These are phyloP conservation scores for Crepidodera aurea DNA, from an alignment of 2,888 invertebrate genomes.

Conservation along the genomic window DNA sequence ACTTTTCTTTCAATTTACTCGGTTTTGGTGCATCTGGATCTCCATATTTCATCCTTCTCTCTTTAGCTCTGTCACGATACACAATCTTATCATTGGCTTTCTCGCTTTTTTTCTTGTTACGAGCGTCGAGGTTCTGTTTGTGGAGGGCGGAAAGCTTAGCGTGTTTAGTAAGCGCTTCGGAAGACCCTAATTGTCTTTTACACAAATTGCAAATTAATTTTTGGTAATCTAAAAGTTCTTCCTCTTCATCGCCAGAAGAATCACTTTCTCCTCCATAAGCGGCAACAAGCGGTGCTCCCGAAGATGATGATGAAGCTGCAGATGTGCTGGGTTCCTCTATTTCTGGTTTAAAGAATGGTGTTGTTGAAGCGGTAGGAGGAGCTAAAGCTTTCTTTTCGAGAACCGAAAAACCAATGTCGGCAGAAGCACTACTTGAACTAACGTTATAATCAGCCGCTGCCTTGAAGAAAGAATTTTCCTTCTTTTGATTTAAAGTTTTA, in stretches of 20 bases:
- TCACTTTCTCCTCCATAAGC: conserved; percentile 81
- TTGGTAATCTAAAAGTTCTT: conserved; percentile 84
- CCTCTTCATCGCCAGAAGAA: conserved; percentile 69
- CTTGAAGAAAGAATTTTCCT: conserved; percentile 68
- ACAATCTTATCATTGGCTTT: conserved; percentile 54
- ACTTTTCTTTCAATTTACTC: conserved; percentile 77
- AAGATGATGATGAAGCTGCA: conserved; percentile 33
- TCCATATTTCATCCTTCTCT: conserved; percentile 91
- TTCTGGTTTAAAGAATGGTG: conserved; percentile 42
- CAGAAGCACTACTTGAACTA: conserved; percentile 71
- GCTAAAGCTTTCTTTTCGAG: conserved; percentile 73
- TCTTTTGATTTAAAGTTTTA: conserved; percentile 95
- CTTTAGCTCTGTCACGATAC: conserved; percentile 97
- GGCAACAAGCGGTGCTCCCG: conserved; percentile 69
- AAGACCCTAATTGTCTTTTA: conserved; percentile 91
- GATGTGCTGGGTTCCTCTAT: conserved; percentile 33
- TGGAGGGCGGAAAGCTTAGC: conserved; percentile 93
- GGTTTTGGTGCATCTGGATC: conserved; percentile 82
- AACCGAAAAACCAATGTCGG: conserved; percentile 93
- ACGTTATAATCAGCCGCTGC: conserved; percentile 42
- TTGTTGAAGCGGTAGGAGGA: conserved; percentile 25
- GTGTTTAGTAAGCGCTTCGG: conserved; percentile 89
- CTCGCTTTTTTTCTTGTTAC: conserved; percentile 51
- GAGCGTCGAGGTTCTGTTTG: conserved; percentile 79
- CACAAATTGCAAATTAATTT: conserved; percentile 94